Evolutionary conservation across 2,888 invertebrate species (phyloP).

Genomic region (Ashinkailepas kermadecensis): DNA sequence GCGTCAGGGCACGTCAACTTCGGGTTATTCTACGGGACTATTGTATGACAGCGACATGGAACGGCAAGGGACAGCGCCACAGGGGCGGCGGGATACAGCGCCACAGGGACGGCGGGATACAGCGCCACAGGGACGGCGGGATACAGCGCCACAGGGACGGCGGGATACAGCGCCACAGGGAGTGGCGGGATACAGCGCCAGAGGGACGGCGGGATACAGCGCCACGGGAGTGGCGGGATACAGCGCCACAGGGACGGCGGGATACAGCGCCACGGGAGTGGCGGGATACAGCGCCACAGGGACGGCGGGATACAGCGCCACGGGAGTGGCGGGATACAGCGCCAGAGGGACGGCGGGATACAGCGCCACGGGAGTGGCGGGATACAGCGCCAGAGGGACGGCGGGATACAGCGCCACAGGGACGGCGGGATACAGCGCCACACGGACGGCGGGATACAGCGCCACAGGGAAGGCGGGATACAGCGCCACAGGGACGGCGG

Average conservation of each 20-base stretch:
- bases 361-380: slow-evolving; percentile 22
- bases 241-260: neutral
- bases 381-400: neutral
- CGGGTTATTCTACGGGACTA: too few relatives aligned
- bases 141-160: too few relatives aligned
- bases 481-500: neutral
- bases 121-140: too few relatives aligned
- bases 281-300: slow-evolving; percentile 18
- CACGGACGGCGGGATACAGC: neutral
- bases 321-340: slow-evolving; percentile 15
- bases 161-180: neutral
- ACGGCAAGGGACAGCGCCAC: too few relatives aligned
- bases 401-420: neutral
- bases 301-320: neutral
- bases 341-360: neutral
- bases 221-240: slow-evolving; percentile 15
- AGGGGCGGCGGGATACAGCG: neutral
- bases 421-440: slow-evolving; percentile 23
- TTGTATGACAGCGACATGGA: too few relatives aligned
- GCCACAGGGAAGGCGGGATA: slow-evolving; percentile 15
- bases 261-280: neutral
- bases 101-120: slow-evolving; percentile 13
- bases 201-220: neutral
- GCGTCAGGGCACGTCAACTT: too few relatives aligned
- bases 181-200: slow-evolving; percentile 23